Evolutionary conservation across 2,888 invertebrate species (phyloP).

Genomic region (Bombyx huttoni): DNA sequence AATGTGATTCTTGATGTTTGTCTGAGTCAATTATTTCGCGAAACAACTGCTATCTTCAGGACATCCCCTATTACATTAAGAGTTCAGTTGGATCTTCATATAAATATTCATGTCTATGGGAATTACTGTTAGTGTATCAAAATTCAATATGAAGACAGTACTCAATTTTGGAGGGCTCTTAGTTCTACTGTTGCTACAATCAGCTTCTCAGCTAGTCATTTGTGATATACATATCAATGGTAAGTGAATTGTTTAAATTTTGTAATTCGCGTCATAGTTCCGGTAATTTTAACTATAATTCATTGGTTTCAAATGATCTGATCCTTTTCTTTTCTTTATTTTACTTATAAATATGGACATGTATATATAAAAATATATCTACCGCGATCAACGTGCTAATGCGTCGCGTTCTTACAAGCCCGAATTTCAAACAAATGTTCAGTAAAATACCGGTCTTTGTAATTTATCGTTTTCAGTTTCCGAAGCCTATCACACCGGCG

Average conservation of each 20-base stretch:
- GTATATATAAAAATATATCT: not conserved
- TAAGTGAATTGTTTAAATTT: not conserved
- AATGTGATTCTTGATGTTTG: not conserved
- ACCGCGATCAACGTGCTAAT: conserved; percentile 8
- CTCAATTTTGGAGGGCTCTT: not conserved
- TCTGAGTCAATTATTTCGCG: conserved; percentile 1
- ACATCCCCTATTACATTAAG: conserved; percentile 3
- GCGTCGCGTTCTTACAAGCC: conserved; percentile 11
- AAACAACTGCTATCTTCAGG: conserved; percentile 2
- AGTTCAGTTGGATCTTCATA: not conserved
- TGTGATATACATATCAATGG: not conserved
- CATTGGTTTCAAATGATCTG: too few relatives aligned
- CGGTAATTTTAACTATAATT: too few relatives aligned
- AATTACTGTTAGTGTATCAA: not conserved
- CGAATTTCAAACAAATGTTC: conserved; percentile 13
- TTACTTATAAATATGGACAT: too few relatives aligned
- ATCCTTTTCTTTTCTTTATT: too few relatives aligned
- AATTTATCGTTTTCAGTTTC: conserved; percentile 26
- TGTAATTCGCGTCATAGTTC: too few relatives aligned
- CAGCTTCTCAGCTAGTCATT: not conserved
- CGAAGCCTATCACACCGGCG: conserved; percentile 25
- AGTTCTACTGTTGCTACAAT: conserved; percentile 1
- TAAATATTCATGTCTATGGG: not conserved
- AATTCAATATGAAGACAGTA: conserved; percentile 1
- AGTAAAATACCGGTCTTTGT: conserved; percentile 11